A percentile compares a stretch with the other conserved stretches of the same genome.
Evolutionary conservation across 64 coral and sea anemone genomes (phyloP).

Genomic region (Acropora tenuis): DNA sequence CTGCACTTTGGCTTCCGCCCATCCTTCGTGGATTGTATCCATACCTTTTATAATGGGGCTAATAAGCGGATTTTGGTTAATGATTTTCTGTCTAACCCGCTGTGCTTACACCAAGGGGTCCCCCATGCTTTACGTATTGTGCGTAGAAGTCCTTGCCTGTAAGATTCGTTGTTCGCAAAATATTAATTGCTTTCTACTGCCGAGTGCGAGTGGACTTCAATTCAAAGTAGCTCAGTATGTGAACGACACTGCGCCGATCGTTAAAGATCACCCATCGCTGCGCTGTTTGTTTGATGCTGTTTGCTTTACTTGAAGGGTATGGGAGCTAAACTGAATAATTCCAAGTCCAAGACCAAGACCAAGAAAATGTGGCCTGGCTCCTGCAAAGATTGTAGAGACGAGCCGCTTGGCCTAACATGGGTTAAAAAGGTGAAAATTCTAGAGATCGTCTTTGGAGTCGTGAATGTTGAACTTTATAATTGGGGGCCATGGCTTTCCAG

Average conservation of each 20-base stretch:
- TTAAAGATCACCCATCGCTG: too few species aligned
- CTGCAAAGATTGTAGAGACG: too few species aligned
- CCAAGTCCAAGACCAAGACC: too few species aligned
- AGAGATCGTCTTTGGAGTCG: not conserved
- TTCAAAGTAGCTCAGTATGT: too few species aligned
- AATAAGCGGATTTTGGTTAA: not conserved
- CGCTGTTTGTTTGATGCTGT: too few species aligned
- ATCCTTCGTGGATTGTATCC: not conserved
- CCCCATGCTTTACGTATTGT: not conserved
- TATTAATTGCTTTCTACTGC: too few species aligned
- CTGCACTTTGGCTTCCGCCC: not conserved
- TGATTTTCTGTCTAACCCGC: not conserved
- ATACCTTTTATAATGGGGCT: not conserved
- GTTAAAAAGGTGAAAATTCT: conserved; percentile 12
- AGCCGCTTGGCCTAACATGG: not conserved
- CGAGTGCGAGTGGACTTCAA: too few species aligned
- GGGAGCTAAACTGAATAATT: too few species aligned
- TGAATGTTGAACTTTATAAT: not conserved
- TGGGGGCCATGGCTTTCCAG: not conserved
- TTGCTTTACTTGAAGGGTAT: too few species aligned
- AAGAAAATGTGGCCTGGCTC: too few species aligned
- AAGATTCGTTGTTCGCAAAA: not conserved
- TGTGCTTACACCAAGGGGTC: not conserved
- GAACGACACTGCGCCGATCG: too few species aligned
- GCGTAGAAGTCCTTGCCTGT: not conserved